Conservation (phyloP, 2,113 vertebrate genomes). For the Holacanthus passer region DNA sequence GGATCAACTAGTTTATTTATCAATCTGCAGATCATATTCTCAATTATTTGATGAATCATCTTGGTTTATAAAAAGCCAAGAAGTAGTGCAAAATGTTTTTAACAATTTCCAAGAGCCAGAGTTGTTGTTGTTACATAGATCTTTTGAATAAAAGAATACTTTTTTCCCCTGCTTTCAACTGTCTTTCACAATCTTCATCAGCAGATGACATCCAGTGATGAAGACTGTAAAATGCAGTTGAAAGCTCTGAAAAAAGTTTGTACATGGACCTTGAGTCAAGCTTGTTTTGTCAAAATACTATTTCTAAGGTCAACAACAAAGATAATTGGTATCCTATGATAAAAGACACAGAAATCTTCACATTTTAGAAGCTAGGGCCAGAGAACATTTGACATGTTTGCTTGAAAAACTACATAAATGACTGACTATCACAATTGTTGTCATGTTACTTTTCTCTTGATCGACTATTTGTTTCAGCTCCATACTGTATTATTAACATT, state of each 20-base stretch:
- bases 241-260: background rate
- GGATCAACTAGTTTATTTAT: background rate
- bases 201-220: background rate
- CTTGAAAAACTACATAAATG: background rate
- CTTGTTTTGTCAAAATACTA: background rate
- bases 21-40: background rate
- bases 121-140: background rate
- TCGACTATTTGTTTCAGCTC: background rate
- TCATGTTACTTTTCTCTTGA: background rate
- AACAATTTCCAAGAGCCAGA: too few species aligned
- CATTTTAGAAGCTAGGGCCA: background rate
- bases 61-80: background rate
- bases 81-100: background rate
- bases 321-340: background rate
- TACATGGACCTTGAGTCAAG: background rate
- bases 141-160: too few species aligned
- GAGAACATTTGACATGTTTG: background rate
- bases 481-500: background rate
- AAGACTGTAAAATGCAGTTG: background rate
- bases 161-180: background rate
- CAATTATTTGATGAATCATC: background rate
- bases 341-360: background rate
- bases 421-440: background rate
- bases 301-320: background rate
- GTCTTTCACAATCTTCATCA: background rate